A percentile compares a stretch with the other conserved stretches of the same genome.
Evolutionary conservation across 2,888 invertebrate genomes (phyloP).

Genomic region (Trissolcus japonicus): DNA sequence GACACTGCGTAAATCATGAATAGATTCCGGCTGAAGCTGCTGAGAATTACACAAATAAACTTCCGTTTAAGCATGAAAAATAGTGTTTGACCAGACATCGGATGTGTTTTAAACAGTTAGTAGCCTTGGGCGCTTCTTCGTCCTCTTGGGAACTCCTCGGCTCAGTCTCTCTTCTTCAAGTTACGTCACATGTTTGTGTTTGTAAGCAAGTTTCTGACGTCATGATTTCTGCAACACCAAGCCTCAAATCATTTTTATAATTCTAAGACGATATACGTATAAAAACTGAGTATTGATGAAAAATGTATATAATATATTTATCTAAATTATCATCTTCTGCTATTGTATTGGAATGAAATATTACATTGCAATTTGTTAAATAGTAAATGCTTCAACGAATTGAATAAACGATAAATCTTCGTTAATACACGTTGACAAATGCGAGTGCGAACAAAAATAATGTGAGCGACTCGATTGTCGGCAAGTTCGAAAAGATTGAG

Average conservation of each 20-base stretch:
- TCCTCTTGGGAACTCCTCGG: constrained; percentile 61
- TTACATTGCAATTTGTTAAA: not conserved
- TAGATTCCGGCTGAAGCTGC: constrained; percentile 22
- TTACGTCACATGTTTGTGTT: constrained; percentile 62
- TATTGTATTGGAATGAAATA: not conserved
- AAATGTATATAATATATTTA: no score
- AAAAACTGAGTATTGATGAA: not conserved
- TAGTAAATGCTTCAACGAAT: not conserved
- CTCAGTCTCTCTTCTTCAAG: constrained; percentile 47
- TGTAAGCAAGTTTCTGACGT: constrained; percentile 61
- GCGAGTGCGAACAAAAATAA: constrained; percentile 34
- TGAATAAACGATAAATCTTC: constrained; percentile 27
- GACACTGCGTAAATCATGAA: constrained; percentile 41
- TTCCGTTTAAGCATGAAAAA: constrained; percentile 51
- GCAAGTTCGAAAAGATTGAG: constrained; percentile 28
- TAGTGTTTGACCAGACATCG: constrained; percentile 51
- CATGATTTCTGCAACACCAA: constrained; percentile 14
- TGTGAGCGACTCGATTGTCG: constrained; percentile 38
- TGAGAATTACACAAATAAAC: constrained; percentile 53
- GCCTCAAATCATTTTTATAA: not conserved
- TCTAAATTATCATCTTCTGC: no score
- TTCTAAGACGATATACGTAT: not conserved
- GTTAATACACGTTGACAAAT: constrained; percentile 19
- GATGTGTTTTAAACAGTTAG: constrained; percentile 60
- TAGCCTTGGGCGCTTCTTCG: constrained; percentile 62